These are phyloP conservation scores for Gasteruption jaculator DNA, from an alignment of 2,888 invertebrate species.

Conservation along the genomic window DNA sequence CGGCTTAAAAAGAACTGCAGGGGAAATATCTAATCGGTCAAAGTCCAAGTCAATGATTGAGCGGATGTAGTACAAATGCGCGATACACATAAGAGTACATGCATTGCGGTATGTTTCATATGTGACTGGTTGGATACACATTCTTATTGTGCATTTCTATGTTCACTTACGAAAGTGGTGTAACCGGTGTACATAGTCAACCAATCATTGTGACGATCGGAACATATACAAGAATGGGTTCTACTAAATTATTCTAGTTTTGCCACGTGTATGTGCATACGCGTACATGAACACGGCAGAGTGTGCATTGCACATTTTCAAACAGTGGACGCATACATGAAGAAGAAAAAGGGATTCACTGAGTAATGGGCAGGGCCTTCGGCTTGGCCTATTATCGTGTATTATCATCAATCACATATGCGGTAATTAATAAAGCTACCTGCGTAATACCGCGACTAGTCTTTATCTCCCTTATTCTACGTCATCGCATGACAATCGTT, in stretches of 20 bases:
- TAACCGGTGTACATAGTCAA: conserved; percentile 30
- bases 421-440: conserved; percentile 34
- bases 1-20: background rate
- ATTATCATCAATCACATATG: conserved; percentile 35
- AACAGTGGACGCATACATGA: conserved; percentile 15
- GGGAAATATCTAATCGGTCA: too few relatives aligned
- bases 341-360: conserved; percentile 25
- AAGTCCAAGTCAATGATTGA: too few relatives aligned
- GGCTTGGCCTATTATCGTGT: conserved; percentile 32
- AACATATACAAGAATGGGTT: conserved; percentile 25
- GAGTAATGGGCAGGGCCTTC: conserved; percentile 31
- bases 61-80: too few relatives aligned
- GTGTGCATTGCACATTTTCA: conserved; percentile 21
- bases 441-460: conserved; percentile 12
- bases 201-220: conserved; percentile 31
- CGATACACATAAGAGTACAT: too few relatives aligned
- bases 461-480: too few relatives aligned
- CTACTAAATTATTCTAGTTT: conserved; percentile 36
- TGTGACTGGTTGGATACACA: too few relatives aligned
- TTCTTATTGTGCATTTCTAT: too few relatives aligned
- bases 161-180: too few relatives aligned
- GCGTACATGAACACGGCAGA: conserved; percentile 12
- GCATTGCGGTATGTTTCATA: too few relatives aligned
- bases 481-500: too few relatives aligned
- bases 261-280: conserved; percentile 17